phyloP scores from a whole-genome alignment of 2,113 vertebrate species.

The Abramis brama region DNA sequence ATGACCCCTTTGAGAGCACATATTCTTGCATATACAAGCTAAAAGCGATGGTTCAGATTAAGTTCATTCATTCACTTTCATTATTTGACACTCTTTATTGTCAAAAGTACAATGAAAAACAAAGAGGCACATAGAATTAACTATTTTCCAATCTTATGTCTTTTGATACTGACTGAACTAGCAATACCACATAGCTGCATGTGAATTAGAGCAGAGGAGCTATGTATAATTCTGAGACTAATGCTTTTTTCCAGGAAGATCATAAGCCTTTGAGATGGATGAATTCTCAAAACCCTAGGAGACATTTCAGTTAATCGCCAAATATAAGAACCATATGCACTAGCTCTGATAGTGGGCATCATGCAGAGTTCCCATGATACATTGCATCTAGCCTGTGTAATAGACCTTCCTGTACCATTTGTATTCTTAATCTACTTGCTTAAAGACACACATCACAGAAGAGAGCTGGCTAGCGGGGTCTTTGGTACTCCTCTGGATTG shows the following conservation, averaged over 20 bases:
- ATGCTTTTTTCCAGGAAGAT: conserved; percentile 28
- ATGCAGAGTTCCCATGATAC: background rate
- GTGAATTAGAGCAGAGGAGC: background rate
- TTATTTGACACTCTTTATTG: background rate
- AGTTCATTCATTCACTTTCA: background rate
- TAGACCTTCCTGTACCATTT: conserved; percentile 5
- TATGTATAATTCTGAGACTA: background rate
- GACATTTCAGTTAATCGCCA: conserved; percentile 24
- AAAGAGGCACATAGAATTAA: background rate
- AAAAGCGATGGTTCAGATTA: background rate
- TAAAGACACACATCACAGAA: background rate
- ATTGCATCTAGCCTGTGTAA: background rate
- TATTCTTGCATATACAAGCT: background rate
- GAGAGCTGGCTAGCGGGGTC: background rate
- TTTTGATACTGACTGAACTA: background rate
- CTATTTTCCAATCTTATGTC: too few relatives aligned
- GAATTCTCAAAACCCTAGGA: conserved; percentile 5
- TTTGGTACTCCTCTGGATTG: conserved; percentile 34
- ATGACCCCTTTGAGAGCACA: too few relatives aligned
- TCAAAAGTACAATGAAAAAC: too few relatives aligned
- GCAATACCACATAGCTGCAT: background rate
- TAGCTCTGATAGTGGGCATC: background rate
- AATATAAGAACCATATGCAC: conserved; percentile 37
- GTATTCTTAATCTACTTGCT: conserved; percentile 25
- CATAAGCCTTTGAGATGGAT: background rate